Conservation (phyloP, 2,113 vertebrate species). For the Hypocryptadius cinnamomeus region DNA sequence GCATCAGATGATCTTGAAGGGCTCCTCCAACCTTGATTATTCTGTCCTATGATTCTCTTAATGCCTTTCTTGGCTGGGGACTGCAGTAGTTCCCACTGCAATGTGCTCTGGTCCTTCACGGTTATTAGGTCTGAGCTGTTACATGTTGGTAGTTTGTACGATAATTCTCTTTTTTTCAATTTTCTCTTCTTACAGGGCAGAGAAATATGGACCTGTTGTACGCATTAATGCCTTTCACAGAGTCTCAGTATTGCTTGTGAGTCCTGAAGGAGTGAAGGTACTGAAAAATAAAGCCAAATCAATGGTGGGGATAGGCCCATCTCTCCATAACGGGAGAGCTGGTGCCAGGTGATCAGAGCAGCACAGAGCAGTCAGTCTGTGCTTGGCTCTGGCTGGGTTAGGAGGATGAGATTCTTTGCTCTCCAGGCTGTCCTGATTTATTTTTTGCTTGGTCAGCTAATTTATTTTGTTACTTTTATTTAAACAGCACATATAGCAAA, state of each 20-base stretch:
- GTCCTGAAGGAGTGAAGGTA: slow-evolving; percentile 78
- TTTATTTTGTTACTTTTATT: background rate
- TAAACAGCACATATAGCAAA: background rate
- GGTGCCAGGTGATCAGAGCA: background rate
- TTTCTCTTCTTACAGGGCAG: slow-evolving; percentile 56
- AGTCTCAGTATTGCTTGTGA: slow-evolving; percentile 57
- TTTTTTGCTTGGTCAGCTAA: background rate
- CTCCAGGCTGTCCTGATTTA: background rate
- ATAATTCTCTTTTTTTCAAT: background rate
- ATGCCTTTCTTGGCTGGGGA: background rate
- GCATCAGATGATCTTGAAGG: background rate
- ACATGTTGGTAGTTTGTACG: background rate
- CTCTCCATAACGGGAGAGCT: background rate
- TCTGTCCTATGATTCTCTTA: background rate
- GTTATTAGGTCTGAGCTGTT: background rate
- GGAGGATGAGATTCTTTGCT: background rate
- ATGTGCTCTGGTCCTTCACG: background rate
- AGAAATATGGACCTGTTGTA: slow-evolving; percentile 71
- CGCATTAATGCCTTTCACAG: slow-evolving; percentile 71
- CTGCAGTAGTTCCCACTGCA: background rate
- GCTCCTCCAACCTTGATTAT: background rate
- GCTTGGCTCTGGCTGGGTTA: background rate
- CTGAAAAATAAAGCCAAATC: background rate
- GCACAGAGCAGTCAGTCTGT: background rate
- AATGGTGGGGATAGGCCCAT: background rate